A percentile compares a stretch with the other conserved stretches of the same genome.
Evolutionary conservation across 2,113 vertebrate species (phyloP).

Genomic region (Salvelinus sp.): DNA sequence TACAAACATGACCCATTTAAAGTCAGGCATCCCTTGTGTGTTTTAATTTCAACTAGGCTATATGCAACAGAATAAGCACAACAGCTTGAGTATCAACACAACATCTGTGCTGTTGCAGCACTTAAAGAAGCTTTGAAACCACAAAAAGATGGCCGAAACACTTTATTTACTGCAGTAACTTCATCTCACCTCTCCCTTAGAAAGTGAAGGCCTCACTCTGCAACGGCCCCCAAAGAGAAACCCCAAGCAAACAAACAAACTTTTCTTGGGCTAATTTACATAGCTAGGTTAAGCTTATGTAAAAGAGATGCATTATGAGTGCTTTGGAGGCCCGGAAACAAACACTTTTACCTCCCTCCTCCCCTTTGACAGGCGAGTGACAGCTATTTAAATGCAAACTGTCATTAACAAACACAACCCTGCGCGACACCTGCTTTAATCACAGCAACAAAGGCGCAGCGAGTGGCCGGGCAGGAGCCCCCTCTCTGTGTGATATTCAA

Average conservation of each 20-base stretch:
- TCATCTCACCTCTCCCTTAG: slow-evolving; percentile 33
- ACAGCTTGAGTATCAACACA: too few species aligned
- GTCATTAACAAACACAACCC: slow-evolving; percentile 78
- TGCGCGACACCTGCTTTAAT: slow-evolving; percentile 79
- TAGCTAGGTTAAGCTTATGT: slow-evolving; percentile 79
- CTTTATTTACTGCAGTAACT: slow-evolving; percentile 40
- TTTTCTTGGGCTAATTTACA: slow-evolving; percentile 69
- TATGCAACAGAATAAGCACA: too few species aligned
- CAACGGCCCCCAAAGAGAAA: slow-evolving; percentile 26
- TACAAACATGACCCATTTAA: too few species aligned
- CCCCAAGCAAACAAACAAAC: slow-evolving; percentile 54
- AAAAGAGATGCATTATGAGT: slow-evolving; percentile 72
- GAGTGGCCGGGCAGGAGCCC: slow-evolving; percentile 70
- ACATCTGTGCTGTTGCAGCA: too few species aligned
- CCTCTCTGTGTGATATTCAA: slow-evolving; percentile 77
- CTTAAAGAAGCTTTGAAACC: too few species aligned
- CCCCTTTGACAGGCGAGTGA: slow-evolving; percentile 69
- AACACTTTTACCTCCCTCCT: slow-evolving; percentile 62
- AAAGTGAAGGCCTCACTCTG: slow-evolving; percentile 43
- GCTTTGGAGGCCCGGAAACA: slow-evolving; percentile 68
- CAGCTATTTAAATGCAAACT: slow-evolving; percentile 78
- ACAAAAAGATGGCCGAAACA: neutral
- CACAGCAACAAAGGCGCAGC: slow-evolving; percentile 77
- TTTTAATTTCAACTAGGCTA: too few species aligned
- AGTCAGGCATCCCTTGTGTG: too few species aligned